Base-by-base conservation (phyloP, 2,797 vertebrate species). In the Centropyge bicolor region DNA sequence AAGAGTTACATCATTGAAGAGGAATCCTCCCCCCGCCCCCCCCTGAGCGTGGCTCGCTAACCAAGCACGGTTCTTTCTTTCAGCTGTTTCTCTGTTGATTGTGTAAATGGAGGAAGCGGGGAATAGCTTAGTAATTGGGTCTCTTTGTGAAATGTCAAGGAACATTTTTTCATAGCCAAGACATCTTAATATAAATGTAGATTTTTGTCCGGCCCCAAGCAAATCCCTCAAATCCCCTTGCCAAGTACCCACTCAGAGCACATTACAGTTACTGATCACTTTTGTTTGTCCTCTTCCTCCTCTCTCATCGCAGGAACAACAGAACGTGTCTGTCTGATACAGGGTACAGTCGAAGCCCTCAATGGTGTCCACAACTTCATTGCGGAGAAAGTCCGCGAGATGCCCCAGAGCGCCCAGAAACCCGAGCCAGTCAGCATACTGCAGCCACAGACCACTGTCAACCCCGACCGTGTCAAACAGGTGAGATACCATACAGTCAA, bases 351-450 rank as follows among this genome's bases (percentile, higher is more conserved):
- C 43, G 98, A 99, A 96, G 98, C 98, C 68, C 96, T 99, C 87
- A 99, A 99, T 93, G 98, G 98, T 55, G 98, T 99, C 89, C 98
- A 99, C 95, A 98, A 98, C 95, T 99, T 99, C 94, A 99, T 99
- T 74, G 98, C 98, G 40, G 98, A 99, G 95, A 99, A 99, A 93
- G 99, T 99, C 85, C 97, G 98, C 8, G 98, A 99, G 96, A 99
- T 99, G 98, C 98, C 98, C 90, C 98, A 99, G 94, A 99, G 98
- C 77, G 97, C 98, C 93, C 98, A 98, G 94, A 99, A 99, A 95
- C 98, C 97, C 22, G 98, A 99, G 83, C 98, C 98, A 36, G 98
- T 99, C 96, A 99, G 98, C 96, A 99, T 99, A 90, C 95, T 99
- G 80, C 98, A 99, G 90, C 98, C 98, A 74, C 98, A 99, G 95